Conservation (phyloP, 92 coral and sea anemone species). For the Zoanthus sansibaricus region DNA sequence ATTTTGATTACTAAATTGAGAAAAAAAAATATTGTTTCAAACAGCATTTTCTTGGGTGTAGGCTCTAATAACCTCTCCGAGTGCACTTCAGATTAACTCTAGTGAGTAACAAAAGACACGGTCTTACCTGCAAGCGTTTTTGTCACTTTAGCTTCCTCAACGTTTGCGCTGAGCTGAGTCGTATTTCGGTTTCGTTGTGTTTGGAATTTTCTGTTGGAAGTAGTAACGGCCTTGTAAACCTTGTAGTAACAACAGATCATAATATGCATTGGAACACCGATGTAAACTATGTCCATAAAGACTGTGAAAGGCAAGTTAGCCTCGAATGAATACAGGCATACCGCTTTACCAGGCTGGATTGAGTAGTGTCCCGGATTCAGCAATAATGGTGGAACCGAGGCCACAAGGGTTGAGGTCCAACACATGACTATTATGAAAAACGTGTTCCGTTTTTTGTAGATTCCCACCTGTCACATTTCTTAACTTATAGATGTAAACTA, state of each 20-base stretch:
- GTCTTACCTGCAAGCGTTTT: slow-evolving; percentile 63
- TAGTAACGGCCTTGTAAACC: slow-evolving; percentile 64
- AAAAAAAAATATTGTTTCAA: no score
- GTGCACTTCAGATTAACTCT: no score
- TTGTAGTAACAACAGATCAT: slow-evolving; percentile 66
- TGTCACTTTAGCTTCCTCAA: slow-evolving; percentile 86
- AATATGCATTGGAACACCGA: slow-evolving; percentile 57
- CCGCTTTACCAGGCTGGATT: slow-evolving; percentile 81
- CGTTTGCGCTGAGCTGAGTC: slow-evolving; percentile 63
- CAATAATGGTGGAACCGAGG: slow-evolving; percentile 68
- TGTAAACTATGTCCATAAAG: slow-evolving; percentile 61
- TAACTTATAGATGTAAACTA: no score
- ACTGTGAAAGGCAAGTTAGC: slow-evolving; percentile 67
- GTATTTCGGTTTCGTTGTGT: slow-evolving; percentile 9
- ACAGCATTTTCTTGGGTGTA: no score
- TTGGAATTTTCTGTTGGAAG: slow-evolving; percentile 66
- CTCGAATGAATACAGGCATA: slow-evolving; percentile 82
- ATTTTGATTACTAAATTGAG: no score
- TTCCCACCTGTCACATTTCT: no score
- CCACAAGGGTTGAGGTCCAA: slow-evolving; percentile 59
- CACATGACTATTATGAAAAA: slow-evolving; percentile 35
- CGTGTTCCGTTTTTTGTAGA: slow-evolving; percentile 55
- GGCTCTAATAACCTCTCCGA: no score
- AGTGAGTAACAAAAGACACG: no score
- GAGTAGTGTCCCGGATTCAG: slow-evolving; percentile 62